Percentiles rank a stretch among this genome's conserved stretches.
Evolutionary conservation across 2,797 vertebrate genomes (phyloP).

Genomic region (Microctenopoma stevenorrisi): DNA sequence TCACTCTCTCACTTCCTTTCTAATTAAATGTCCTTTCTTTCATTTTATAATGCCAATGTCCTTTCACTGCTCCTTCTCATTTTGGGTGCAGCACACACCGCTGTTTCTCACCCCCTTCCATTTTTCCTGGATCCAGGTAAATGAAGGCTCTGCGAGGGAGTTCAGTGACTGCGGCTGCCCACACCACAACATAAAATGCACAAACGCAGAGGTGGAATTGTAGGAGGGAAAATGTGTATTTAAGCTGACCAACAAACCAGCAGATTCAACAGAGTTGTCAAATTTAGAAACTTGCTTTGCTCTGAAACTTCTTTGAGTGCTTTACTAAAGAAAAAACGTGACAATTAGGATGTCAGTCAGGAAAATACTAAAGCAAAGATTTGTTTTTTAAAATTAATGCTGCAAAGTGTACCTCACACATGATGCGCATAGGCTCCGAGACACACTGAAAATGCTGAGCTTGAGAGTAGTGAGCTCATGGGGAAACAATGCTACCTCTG

Average conservation of each 20-base stretch:
- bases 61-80: conserved; percentile 30
- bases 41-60: conserved; percentile 21
- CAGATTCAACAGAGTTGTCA: conserved; percentile 19
- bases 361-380: neutral
- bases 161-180: conserved; percentile 34
- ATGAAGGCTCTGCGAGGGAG: conserved; percentile 53
- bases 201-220: conserved; percentile 29
- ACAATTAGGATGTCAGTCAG: neutral
- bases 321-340: conserved; percentile 11
- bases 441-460: conserved; percentile 4
- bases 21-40: conserved; percentile 53
- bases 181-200: conserved; percentile 25
- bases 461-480: neutral
- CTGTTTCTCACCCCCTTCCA: conserved; percentile 16
- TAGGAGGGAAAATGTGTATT: conserved; percentile 19
- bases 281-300: conserved; percentile 16
- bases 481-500: conserved; percentile 70
- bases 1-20: conserved; percentile 39
- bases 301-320: conserved; percentile 2
- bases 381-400: neutral
- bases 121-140: conserved; percentile 65
- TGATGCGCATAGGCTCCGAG: conserved; percentile 7
- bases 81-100: conserved; percentile 37
- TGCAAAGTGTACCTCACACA: conserved; percentile 6
- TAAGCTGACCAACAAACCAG: conserved; percentile 44